Percentiles rank a stretch among this genome's conserved stretches.
Conservation (phyloP, 1,140 invertebrate genomes). For the Aphis craccivora region DNA sequence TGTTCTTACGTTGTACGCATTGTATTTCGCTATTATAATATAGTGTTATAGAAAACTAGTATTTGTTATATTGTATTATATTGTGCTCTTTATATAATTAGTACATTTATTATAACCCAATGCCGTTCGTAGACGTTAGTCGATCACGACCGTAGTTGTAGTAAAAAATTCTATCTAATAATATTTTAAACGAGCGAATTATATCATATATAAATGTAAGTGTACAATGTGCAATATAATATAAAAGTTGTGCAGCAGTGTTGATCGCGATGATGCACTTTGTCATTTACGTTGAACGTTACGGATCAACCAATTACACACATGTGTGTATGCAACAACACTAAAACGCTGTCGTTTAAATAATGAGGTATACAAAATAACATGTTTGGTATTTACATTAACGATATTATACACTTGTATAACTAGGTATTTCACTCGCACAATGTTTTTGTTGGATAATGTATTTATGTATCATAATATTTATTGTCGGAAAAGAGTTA, state of each 20-base stretch:
- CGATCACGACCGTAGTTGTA: neutral
- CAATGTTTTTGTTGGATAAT: neutral
- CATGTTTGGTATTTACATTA: neutral
- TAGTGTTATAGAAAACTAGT: neutral
- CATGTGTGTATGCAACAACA: neutral
- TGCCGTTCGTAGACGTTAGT: neutral
- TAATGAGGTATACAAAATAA: neutral
- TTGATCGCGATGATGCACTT: neutral
- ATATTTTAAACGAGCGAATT: no score
- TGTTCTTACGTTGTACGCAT: neutral
- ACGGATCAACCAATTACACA: neutral
- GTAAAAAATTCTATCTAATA: no score
- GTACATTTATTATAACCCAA: neutral
- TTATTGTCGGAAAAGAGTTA: neutral
- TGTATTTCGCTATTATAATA: neutral
- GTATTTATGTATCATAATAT: neutral
- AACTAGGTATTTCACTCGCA: neutral
- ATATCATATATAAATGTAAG: neutral
- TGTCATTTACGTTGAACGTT: neutral
- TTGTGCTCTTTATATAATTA: neutral
- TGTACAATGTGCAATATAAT: neutral
- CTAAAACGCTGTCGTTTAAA: neutral
- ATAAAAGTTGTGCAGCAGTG: neutral
- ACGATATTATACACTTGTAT: neutral
- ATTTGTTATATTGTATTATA: neutral